A percentile compares a stretch with the other conserved stretches of the same genome.
These are phyloP conservation scores for Desoria tigrina DNA, from an alignment of 2,888 invertebrate species.

Conservation along the genomic window DNA sequence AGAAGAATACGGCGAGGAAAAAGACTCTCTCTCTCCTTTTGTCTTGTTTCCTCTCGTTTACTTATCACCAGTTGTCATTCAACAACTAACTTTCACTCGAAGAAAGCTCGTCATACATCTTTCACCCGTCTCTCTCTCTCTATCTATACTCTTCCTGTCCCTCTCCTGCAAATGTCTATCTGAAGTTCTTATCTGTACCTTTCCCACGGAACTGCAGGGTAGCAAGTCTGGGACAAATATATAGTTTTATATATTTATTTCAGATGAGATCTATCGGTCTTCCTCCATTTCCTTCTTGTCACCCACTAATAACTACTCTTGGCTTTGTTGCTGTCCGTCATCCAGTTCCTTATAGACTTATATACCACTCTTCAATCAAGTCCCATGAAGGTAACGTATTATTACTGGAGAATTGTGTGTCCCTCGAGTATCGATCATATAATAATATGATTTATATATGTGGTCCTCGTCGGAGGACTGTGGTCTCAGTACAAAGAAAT, in stretches of 20 bases:
- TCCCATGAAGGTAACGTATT: no score
- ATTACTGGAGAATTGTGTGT: no score
- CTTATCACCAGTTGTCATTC: slow-evolving; percentile 8
- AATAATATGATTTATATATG: no score
- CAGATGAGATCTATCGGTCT: neutral
- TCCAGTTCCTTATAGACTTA: no score
- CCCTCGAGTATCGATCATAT: no score
- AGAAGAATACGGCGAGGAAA: slow-evolving; percentile 1
- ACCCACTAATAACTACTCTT: slow-evolving; percentile 19
- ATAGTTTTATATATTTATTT: neutral
- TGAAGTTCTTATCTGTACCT: no score
- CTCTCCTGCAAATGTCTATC: no score
- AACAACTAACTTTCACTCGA: neutral
- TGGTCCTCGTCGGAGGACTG: no score
- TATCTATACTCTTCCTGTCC: neutral
- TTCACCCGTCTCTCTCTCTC: neutral
- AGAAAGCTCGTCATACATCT: neutral
- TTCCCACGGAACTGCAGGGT: neutral
- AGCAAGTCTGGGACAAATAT: no score
- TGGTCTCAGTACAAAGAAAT: no score
- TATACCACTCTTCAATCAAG: no score
- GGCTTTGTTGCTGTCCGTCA: slow-evolving; percentile 4
- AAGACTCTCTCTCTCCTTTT: neutral
- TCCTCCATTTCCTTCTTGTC: slow-evolving; percentile 11
- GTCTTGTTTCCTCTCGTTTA: neutral